phyloP scores from a whole-genome alignment of 2,113 vertebrate species.

The zebrafish (Danio rerio) region DNA sequence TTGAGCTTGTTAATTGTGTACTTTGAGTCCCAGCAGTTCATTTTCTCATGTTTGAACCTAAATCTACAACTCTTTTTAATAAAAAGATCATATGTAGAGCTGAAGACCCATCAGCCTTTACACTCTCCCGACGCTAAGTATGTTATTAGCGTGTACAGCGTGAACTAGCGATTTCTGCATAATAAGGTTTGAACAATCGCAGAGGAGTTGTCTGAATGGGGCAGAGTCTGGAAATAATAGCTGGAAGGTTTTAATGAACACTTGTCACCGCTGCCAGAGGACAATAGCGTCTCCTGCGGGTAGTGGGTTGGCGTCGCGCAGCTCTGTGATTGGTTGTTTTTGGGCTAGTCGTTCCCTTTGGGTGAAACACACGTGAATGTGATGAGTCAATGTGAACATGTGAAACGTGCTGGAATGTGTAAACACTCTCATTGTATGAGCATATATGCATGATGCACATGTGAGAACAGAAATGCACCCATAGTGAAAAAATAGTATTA shows the following conservation, averaged over 20 bases:
- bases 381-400: neutral
- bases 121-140: neutral
- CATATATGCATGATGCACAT: neutral
- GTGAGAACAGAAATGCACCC: neutral
- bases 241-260: constrained; percentile 50
- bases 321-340: constrained; percentile 14
- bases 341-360: neutral
- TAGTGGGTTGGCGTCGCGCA: constrained; percentile 9
- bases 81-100: constrained; percentile 9
- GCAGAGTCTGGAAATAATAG: constrained; percentile 39
- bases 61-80: neutral
- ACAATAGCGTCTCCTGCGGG: constrained; percentile 24
- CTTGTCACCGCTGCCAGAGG: constrained; percentile 39
- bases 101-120: constrained; percentile 6
- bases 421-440: neutral
- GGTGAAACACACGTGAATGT: neutral
- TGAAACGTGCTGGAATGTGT: neutral
- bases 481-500: too few species aligned
- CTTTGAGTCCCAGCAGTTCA: neutral
- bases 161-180: neutral
- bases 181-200: constrained; percentile 32
- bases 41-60: neutral
- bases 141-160: neutral
- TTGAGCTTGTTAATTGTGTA: constrained; percentile 6
- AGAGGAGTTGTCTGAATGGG: constrained; percentile 4